Conservation (phyloP, 35 echinoderm and acorn worm genomes). For the Eucidaris tribuloides region DNA sequence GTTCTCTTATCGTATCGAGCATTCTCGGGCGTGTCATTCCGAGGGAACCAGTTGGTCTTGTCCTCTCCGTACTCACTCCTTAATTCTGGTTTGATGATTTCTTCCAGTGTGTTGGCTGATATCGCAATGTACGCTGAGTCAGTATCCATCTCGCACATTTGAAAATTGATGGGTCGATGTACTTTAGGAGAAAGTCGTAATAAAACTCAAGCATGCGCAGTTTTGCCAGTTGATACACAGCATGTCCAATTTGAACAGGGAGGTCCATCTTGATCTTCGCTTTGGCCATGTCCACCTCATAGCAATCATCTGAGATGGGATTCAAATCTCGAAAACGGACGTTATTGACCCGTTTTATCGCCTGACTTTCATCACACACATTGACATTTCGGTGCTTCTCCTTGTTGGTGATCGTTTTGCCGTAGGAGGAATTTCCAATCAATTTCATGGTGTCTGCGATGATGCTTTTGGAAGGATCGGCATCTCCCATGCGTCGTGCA, state of each 20-base stretch:
- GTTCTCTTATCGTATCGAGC: constrained; percentile 38
- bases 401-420: constrained; percentile 54
- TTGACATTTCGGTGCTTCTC: constrained; percentile 34
- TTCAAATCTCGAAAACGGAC: neutral
- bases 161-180: neutral
- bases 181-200: constrained; percentile 46
- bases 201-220: constrained; percentile 42
- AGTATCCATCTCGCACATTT: constrained; percentile 51
- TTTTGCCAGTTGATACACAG: constrained; percentile 34
- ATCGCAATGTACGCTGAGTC: constrained; percentile 65
- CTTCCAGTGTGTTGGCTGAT: neutral
- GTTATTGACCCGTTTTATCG: neutral
- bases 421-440: constrained; percentile 44
- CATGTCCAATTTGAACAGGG: constrained; percentile 37
- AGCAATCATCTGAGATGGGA: neutral
- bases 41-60: constrained; percentile 39
- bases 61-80: neutral
- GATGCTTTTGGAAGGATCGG: constrained; percentile 18
- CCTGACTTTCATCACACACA: neutral
- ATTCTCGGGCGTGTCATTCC: constrained; percentile 3
- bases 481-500: constrained; percentile 34
- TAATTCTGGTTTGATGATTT: constrained; percentile 43
- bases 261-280: neutral
- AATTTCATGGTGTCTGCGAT: constrained; percentile 50
- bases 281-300: constrained; percentile 43